Base-by-base conservation (phyloP, 2,797 vertebrate genomes). In the Rhodeus uyekii region DNA sequence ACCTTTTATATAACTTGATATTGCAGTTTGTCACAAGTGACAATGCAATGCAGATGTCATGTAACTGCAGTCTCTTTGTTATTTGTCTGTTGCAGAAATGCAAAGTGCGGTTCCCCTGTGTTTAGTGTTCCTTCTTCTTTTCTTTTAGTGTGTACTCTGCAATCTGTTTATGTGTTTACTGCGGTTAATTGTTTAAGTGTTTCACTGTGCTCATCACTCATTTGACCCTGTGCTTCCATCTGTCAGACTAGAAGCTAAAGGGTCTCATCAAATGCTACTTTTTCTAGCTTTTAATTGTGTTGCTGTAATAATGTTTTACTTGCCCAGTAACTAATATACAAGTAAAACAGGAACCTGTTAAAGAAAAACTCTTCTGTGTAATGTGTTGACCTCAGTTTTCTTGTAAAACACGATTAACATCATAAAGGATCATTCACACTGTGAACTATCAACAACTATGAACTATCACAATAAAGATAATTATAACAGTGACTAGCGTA, bases 71-170 rank as follows among this genome's bases (percentile, higher is more conserved):
- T 58, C 48, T 29, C 9, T 16, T 69, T 68, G 76, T 32, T 68
- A 58, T 78, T 38, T 68, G 63, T 68, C 34, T 14, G 8, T n/a
- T 79, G 36, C 24, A 58, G 18, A 78, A 78, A 78, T 65, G 29
- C 42, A 48, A n/a, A 65, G 44, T 18, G 1, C 22, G 24, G 2
- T 68, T 22, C 6, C 32, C 13, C 32, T 50, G 10, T 53, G 55
- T 63, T 76, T 48, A 42, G 24, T 46, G 39, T 3, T 32, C 19
- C 58, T 63, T 63, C 58, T 44, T 67, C 32, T 5, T 50, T 78
- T 65, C 38, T 63, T 14, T 24, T 38, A 55, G 14, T 8, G 29
- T n/a, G 69, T 72, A 34, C 19, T 72, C 8, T 72, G 75, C 58
- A 34, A 8, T 53, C 42, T 36, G 42, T 48, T 65, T 34, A 34